These are phyloP conservation scores for Lontra canadensis DNA, from an alignment of 2,113 vertebrate species.

Conservation along the genomic window DNA sequence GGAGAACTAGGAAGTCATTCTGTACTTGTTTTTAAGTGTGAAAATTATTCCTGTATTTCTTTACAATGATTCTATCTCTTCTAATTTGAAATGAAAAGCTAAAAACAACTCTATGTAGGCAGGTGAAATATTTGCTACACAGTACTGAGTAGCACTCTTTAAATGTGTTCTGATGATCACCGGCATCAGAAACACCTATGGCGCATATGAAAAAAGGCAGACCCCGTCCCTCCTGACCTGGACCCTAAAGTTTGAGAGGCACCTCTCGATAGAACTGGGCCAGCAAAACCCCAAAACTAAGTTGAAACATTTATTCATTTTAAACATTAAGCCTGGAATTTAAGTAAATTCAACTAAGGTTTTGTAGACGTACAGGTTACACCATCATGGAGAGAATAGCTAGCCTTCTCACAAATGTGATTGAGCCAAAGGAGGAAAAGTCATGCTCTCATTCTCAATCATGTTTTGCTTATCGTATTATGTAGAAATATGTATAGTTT, in stretches of 20 bases:
- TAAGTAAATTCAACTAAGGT: background rate
- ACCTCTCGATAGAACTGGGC: background rate
- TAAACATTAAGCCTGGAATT: background rate
- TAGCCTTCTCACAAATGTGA: background rate
- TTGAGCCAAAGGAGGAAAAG: background rate
- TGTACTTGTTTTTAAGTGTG: background rate
- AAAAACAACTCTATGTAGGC: background rate
- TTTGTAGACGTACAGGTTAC: background rate
- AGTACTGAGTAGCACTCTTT: background rate
- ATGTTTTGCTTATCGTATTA: background rate
- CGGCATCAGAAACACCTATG: background rate
- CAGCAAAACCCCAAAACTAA: background rate
- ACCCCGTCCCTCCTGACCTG: background rate
- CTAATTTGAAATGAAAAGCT: background rate
- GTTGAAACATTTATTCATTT: background rate
- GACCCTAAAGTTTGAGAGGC: background rate
- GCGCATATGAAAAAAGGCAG: background rate
- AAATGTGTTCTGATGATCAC: background rate
- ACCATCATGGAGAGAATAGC: background rate
- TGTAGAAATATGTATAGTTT: background rate
- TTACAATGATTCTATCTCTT: background rate
- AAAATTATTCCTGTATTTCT: background rate
- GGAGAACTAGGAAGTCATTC: background rate
- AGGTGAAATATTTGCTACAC: background rate
- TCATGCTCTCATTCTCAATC: background rate